Evolutionary conservation across 2,797 vertebrate species (phyloP), one percentile per base, ranked within the genome.

Genomic region (Eurystomus glaucurus): DNA sequence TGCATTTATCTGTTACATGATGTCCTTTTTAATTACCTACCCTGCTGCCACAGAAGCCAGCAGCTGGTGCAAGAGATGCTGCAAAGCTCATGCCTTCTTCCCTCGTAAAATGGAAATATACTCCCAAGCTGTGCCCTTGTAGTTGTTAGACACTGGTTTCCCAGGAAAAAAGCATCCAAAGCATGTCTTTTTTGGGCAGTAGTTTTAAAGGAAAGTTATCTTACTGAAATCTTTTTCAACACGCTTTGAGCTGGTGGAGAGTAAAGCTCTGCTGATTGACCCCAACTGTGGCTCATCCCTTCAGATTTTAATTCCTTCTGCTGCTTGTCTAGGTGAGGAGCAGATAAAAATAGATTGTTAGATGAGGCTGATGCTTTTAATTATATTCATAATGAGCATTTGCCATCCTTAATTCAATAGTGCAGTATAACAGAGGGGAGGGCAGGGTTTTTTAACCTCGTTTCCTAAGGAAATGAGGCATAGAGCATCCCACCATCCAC

Each of bases 1-100:
- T 92, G 70, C 94, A 66, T 97, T 93, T 97, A 96, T 94, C 85
- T 92, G 90, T 92, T 97, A 82, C 93, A 89, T 0, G 4, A 91
- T 78, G 92, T 96, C 95, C 94, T 95, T 94, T 96, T 89, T 95
- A 96, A 95, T 97, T 95, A 83, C 85, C 92, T 80, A 78, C 57
- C 72, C 95, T 88, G 92, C 78, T 1, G 0, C 88, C 85, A 57
- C 2, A 0, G 75, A 66, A 69, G 57, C 80, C 9, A 0, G 85
- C 91, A 91, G 93, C 90, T 97, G 95, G 88, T 87, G 90, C 66
- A 84, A 92, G 83, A 84, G 91, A n/a, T 0, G 0, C 71, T 87
- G 84, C 61, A 77, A 77, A 90, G 85, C 90, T 89, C 37, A 7
- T 89, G 76, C 75, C 70, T 95, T 79, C 85, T 58, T 48, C 66